Percentiles rank a stretch among this genome's conserved stretches.
These are phyloP conservation scores for Crypturellus tataupa DNA, from an alignment of 2,797 vertebrate species.

Conservation along the genomic window DNA sequence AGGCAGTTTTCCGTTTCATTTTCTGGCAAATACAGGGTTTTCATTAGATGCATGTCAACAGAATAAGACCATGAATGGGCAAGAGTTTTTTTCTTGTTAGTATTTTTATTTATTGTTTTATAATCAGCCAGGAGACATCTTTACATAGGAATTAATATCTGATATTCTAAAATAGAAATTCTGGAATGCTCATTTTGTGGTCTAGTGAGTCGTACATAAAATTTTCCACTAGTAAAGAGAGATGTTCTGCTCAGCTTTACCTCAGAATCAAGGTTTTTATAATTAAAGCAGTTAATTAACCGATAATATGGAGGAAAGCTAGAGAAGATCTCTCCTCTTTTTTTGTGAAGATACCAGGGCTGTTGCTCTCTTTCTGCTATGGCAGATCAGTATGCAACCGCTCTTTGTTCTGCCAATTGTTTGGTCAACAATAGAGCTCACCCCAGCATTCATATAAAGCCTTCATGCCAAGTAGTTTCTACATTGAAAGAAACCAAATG, in stretches of 20 bases:
- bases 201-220: not conserved
- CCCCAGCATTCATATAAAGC: not conserved
- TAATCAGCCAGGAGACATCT: not conserved
- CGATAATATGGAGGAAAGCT: not conserved
- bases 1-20: not conserved
- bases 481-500: not conserved
- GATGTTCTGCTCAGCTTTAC: not conserved
- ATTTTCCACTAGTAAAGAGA: not conserved
- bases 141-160: not conserved
- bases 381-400: not conserved
- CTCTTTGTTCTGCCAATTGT: not conserved
- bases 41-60: not conserved
- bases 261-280: not conserved
- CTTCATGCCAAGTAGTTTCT: not conserved
- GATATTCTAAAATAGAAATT: not conserved
- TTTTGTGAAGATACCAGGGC: not conserved
- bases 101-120: not conserved
- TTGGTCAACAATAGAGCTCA: not conserved
- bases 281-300: not conserved
- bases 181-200: not conserved
- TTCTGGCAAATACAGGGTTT: conserved; percentile 30
- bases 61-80: not conserved
- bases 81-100: not conserved
- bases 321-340: not conserved
- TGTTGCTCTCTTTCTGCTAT: not conserved